Evolutionary conservation across 2,113 vertebrate species (phyloP), one percentile per base, ranked within the genome.

Genomic region (Mungos mungo): DNA sequence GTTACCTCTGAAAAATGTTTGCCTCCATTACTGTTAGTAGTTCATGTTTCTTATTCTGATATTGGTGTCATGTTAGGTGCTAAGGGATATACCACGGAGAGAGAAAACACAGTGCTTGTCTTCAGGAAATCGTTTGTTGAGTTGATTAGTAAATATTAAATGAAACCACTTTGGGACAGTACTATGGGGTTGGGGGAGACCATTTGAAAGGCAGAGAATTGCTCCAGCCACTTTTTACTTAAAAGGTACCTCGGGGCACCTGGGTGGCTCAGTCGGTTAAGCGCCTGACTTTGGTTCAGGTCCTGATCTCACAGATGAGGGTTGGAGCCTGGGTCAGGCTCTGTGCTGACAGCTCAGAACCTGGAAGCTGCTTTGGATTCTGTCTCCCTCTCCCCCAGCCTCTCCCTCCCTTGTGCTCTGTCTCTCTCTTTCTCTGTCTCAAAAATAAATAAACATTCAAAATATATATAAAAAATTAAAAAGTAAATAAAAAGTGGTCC

Each of bases 41-140:
- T 57, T 60, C 45, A 31, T 57, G 88, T 81, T 41, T 27, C 33
- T 66, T 12, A 0, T 80, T 72, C 77, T 68, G 69, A 18, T 9
- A n/a, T 2, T 1, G 1, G 54, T 0, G 9, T n/a, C 29, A 8
- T 0, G 16, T 71, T 41, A 45, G 38, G 35, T 21, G 31, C 88
- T 52, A 12, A 93, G 68, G 38, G 38, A 21, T 23, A 21, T 1
- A 23, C 16, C 29, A 60, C 19, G 35, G 86, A 82, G n/a, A 54
- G 21, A 19, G 52, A 68, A 27, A 12, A 54, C 31, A 18, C 31
- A 63, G n/a, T 23, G 27, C 38, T 33, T 54, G n/a, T 47, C 31
- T 89, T 57, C 8, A 9, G 68, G 27, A 72, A 88, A 72, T 31
- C 65, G 90, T 90, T 68, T 19, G 41, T 33, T 79, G 76, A 77